phyloP scores from a whole-genome alignment of 2,888 invertebrate species.

The Tridacna gigas region DNA sequence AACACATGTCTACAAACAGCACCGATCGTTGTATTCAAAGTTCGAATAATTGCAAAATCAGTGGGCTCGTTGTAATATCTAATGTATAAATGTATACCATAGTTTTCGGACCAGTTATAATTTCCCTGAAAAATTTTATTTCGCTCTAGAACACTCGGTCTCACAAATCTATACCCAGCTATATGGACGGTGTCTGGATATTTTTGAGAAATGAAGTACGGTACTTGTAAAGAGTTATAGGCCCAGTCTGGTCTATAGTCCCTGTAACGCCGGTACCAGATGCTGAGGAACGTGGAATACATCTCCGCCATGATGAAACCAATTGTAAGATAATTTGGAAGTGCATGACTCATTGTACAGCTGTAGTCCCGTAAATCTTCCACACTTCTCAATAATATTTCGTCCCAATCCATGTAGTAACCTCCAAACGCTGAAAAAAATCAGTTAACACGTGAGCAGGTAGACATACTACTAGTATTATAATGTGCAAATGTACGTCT shows the following conservation, averaged over 20 bases:
- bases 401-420: not conserved
- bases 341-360: not conserved
- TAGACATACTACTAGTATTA: not conserved
- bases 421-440: not conserved
- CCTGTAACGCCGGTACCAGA: not conserved
- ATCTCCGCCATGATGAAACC: not conserved
- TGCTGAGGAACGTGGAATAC: not conserved
- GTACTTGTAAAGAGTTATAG: not conserved
- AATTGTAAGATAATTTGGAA: not conserved
- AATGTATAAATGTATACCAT: constrained; percentile 2
- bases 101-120: not conserved
- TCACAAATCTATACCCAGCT: not conserved
- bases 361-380: not conserved
- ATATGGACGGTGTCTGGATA: not conserved
- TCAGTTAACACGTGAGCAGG: no score
- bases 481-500: not conserved
- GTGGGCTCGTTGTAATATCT: not conserved
- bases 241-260: not conserved
- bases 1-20: not conserved
- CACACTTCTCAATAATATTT: not conserved
- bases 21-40: not conserved
- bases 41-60: not conserved
- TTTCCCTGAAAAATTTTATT: not conserved
- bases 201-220: not conserved
- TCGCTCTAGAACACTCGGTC: not conserved